Evolutionary conservation across 2,797 vertebrate species (phyloP), one percentile per base, ranked within the genome.

Genomic region (Gallinago nigripennis): DNA sequence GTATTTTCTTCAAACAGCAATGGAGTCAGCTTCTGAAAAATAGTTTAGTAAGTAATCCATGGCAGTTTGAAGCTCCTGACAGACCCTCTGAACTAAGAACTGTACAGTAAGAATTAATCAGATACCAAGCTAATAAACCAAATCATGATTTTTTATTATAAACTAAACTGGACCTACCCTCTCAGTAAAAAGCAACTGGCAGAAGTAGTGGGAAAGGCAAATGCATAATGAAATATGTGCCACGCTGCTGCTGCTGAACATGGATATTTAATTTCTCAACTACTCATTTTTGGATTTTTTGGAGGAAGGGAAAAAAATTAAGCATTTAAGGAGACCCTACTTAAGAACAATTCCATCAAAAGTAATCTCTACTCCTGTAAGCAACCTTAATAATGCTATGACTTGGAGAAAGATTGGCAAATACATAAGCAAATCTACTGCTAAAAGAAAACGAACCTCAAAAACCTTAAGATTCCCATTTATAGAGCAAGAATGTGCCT

Each of bases 231-330:
- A 81, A 68, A 4, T 51, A 51, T 3, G 14, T 37, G 15, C 3
- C 43, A 48, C 4, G 13, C 17, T 39, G 31, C 9, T 90, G 13
- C 3, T 20, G 16, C 35, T 21, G 39, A 82, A 73, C 50, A 83
- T 2, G 3, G 10, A 3, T 16, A 51, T 33, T 77, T 83, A 43
- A 61, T 19, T 65, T 65, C n/a, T 81, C 35, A 81, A 11, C 8
- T n/a, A 43, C 0, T 1, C 2, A 1, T n/a, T 2, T 4, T 3
- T 9, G 33, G 21, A 33, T 43, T 58, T 61, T n/a, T 20, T 0
- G 3, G 3, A 5, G 25, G 27, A 53, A 39, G 5, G 3, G 2
- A 3, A 2, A 82, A 24, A 87, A 82, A 80, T 24, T 3, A 82
- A 37, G 6, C 12, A 43, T 61, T 89, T 69, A 53, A 78, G 6